Evolutionary conservation across 2,797 vertebrate species (phyloP).

Genomic region (Dallia pectoralis): DNA sequence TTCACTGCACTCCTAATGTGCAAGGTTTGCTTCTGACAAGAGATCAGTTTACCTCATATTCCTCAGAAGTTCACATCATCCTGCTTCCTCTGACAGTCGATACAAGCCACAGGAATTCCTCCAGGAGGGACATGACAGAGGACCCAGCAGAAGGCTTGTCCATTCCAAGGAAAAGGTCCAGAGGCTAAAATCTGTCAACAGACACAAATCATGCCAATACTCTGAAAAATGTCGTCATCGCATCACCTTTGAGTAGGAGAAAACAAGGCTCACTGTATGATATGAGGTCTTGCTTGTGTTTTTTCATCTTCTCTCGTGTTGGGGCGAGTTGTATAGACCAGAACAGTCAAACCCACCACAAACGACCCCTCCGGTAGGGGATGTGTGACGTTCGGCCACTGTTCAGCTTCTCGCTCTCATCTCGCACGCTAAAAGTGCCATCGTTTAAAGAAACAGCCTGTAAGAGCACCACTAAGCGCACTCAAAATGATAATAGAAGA

Average conservation of each 20-base stretch:
- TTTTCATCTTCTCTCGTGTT: conserved; percentile 16
- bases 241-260: conserved; percentile 39
- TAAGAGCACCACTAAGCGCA: not conserved
- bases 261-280: conserved; percentile 31
- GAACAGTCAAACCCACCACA: conserved; percentile 20
- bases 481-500: not conserved
- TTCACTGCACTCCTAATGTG: conserved; percentile 19
- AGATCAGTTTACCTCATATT: conserved; percentile 44
- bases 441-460: not conserved
- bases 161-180: conserved; percentile 11
- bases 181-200: conserved; percentile 43
- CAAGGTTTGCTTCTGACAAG: conserved; percentile 22
- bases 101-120: conserved; percentile 33
- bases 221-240: conserved; percentile 39
- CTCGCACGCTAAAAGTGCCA: not conserved
- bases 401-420: not conserved
- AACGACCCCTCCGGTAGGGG: conserved; percentile 8
- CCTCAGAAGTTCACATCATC: conserved; percentile 32
- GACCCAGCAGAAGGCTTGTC: conserved; percentile 11
- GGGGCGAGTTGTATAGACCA: conserved; percentile 21
- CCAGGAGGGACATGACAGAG: conserved; percentile 13
- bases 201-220: conserved; percentile 41
- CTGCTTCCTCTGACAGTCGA: conserved; percentile 20
- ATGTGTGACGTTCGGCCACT: not conserved
- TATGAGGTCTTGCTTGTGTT: not conserved